Evolutionary conservation across 2,888 invertebrate genomes (phyloP), one percentile per base, ranked within the genome.

Genomic region (Pteria penguin): DNA sequence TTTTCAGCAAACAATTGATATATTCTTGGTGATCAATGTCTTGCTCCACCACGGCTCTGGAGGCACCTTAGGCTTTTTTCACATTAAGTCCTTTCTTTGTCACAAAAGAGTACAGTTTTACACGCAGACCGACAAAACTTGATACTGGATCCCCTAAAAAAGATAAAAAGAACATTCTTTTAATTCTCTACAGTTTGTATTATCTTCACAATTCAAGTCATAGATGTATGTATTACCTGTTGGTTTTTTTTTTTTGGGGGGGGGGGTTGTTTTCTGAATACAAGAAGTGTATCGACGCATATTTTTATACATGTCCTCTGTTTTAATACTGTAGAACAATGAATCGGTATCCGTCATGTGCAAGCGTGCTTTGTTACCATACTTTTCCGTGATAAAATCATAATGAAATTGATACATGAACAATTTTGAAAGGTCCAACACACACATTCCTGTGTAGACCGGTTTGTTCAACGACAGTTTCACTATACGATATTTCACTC

Each of bases 391-490:
- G 24, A 75, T 63, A 2, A 55, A 62, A 4, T 63, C 63, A n/a
- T n/a, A n/a, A n/a, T n/a, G n/a, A n/a, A n/a, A n/a, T n/a, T n/a
- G n/a, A n/a, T n/a, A n/a, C n/a, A n/a, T n/a, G n/a, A n/a, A n/a
- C n/a, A n/a, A n/a, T n/a, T n/a, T n/a, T n/a, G n/a, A n/a, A n/a
- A n/a, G n/a, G n/a, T n/a, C n/a, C n/a, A n/a, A n/a, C n/a, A n/a
- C n/a, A n/a, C n/a, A n/a, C n/a, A n/a, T n/a, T 26, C 73, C 67
- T 0, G 52, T 26, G 45, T 72, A 72, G 2, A 72, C 24, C 0
- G 72, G 72, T 60, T 72, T 66, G 52, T 72, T 72, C n/a, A 67
- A 29, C 2, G 68, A 14, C 18, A 68, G 4, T 52, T 73, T 73
- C 11, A 67, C 54, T 26, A 68, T 67, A 26, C 32, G 61, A 61